Conservation (phyloP, 1,140 invertebrate genomes). For the Antheraea mylitta region DNA sequence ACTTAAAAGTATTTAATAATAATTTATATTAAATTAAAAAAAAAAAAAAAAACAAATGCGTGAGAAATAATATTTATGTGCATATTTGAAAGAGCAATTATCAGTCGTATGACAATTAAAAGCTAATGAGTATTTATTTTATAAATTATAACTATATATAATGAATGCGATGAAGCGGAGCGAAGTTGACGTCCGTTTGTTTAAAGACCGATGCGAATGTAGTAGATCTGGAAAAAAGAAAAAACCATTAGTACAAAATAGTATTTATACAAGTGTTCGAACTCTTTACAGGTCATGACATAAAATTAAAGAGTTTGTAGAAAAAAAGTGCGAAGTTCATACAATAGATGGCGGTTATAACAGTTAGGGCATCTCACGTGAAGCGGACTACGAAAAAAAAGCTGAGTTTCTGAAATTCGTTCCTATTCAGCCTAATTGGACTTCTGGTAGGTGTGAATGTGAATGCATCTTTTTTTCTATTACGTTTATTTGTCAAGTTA, state of each 20-base stretch:
- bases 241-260: conserved; percentile 27
- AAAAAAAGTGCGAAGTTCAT: too few relatives aligned
- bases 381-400: too few relatives aligned
- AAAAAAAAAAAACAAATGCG: conserved; percentile 68
- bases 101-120: conserved; percentile 59
- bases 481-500: too few relatives aligned
- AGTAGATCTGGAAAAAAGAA: conserved; percentile 45
- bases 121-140: conserved; percentile 69
- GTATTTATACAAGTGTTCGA: too few relatives aligned
- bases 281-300: too few relatives aligned
- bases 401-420: too few relatives aligned
- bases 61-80: conserved; percentile 52
- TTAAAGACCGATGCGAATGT: not conserved
- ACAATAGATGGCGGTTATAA: too few relatives aligned
- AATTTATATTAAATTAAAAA: conserved; percentile 46
- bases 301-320: too few relatives aligned
- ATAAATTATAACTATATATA: conserved; percentile 16
- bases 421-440: too few relatives aligned
- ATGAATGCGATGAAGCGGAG: conserved; percentile 32
- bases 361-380: too few relatives aligned
- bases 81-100: conserved; percentile 38
- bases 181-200: conserved; percentile 14
- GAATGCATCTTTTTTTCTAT: too few relatives aligned
- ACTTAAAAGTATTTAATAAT: conserved; percentile 37
- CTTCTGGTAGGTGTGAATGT: too few relatives aligned